Evolutionary conservation across 2,888 invertebrate species (phyloP).

Genomic region (Eupsilia transversa): DNA sequence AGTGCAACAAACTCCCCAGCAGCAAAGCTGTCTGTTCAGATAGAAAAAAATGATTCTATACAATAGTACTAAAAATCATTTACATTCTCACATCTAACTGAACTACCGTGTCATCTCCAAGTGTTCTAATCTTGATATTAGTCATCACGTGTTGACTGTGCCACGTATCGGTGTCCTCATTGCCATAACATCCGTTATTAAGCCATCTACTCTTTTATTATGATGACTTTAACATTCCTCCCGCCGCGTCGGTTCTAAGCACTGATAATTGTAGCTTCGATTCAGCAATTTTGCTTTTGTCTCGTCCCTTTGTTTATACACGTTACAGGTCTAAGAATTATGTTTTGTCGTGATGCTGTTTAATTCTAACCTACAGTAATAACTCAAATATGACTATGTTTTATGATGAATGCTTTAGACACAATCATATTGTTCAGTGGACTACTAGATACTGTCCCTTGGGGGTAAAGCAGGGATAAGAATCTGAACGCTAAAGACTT

Average conservation of each 20-base stretch:
- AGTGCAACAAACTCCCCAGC: too few relatives aligned
- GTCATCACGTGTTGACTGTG: slow-evolving; percentile 41
- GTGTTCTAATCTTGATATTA: slow-evolving; percentile 40
- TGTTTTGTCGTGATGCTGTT: slow-evolving; percentile 9
- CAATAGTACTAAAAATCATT: too few relatives aligned
- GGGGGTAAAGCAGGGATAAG: neutral
- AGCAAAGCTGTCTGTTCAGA: too few relatives aligned
- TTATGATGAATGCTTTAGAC: neutral
- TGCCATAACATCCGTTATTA: slow-evolving; percentile 65
- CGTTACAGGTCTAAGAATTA: neutral
- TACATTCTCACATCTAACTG: too few relatives aligned
- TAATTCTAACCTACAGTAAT: neutral
- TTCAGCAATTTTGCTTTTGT: slow-evolving; percentile 37
- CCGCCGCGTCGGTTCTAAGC: slow-evolving; percentile 18
- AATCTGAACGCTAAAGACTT: neutral
- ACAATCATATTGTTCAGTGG: neutral
- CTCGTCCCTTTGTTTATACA: slow-evolving; percentile 40
- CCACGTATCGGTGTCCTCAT: slow-evolving; percentile 51
- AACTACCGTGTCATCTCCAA: slow-evolving; percentile 14
- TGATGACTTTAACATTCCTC: slow-evolving; percentile 67
- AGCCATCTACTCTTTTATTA: slow-evolving; percentile 57
- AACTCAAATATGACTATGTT: neutral
- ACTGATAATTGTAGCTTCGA: slow-evolving; percentile 44
- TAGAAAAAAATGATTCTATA: too few relatives aligned
- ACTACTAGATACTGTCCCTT: neutral